phyloP scores from a whole-genome alignment of 2,113 vertebrate species.

The Murina feae region DNA sequence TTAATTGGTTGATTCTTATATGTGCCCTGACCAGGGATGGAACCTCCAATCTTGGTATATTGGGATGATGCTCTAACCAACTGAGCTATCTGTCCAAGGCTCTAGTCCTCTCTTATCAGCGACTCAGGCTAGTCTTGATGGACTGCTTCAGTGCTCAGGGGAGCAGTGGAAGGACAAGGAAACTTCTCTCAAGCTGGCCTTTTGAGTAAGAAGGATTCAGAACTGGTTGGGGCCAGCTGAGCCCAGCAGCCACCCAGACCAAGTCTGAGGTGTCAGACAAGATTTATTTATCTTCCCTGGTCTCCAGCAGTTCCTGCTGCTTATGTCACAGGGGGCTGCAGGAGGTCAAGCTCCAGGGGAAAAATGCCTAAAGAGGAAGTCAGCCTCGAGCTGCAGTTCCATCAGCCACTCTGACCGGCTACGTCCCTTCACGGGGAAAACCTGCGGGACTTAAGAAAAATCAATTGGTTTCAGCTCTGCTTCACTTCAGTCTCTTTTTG shows the following conservation, averaged over 20 bases:
- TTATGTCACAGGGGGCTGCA: background rate
- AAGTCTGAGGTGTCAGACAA: background rate
- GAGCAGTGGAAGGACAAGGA: background rate
- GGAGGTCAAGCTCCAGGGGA: background rate
- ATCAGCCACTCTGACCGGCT: background rate
- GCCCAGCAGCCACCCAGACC: background rate
- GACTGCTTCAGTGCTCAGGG: background rate
- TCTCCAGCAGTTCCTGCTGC: background rate
- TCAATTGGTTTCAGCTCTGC: background rate
- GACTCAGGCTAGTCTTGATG: background rate
- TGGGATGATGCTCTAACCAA: background rate
- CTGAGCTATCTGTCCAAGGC: background rate
- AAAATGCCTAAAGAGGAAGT: background rate
- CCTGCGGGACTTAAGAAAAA: slow-evolving; percentile 26
- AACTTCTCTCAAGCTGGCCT: background rate
- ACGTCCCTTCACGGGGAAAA: background rate
- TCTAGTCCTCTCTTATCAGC: background rate
- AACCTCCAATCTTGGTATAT: background rate
- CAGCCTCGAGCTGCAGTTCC: background rate
- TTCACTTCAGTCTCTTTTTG: background rate
- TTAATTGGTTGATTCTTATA: background rate
- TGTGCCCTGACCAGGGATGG: background rate
- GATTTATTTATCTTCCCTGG: background rate
- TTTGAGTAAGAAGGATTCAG: background rate
- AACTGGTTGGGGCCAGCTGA: background rate